Percentiles rank a stretch among this genome's conserved stretches.
Evolutionary conservation across 1,140 invertebrate species (phyloP).

Genomic region (Linepithema humile): DNA sequence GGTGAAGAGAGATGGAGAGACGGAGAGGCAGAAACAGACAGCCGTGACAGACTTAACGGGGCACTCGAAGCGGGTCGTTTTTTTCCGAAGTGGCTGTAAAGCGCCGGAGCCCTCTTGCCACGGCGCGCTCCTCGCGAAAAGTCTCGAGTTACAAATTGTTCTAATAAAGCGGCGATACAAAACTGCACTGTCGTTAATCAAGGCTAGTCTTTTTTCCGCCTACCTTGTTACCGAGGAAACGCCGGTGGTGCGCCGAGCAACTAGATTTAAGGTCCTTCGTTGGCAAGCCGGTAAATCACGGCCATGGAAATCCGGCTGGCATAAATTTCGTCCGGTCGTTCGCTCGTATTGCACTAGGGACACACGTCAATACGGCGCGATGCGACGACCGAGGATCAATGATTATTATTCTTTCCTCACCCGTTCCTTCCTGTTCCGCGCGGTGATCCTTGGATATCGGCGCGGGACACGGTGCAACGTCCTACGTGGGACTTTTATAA

Average conservation of each 20-base stretch:
- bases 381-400: not conserved
- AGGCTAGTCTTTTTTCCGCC: not conserved
- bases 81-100: slow-evolving; percentile 5
- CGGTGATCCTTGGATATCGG: too few species aligned
- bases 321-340: slow-evolving; percentile 44
- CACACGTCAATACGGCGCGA: not conserved
- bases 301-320: slow-evolving; percentile 17
- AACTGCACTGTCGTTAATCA: slow-evolving; percentile 63
- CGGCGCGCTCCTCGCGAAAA: not conserved
- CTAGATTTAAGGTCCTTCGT: slow-evolving; percentile 48
- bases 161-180: slow-evolving; percentile 41
- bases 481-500: too few species aligned
- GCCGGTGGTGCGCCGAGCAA: not conserved
- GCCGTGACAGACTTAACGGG: not conserved
- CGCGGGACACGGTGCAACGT: too few species aligned
- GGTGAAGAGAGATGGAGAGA: not conserved
- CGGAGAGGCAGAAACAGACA: not conserved
- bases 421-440: not conserved
- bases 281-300: slow-evolving; percentile 39
- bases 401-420: not conserved
- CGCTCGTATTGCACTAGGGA: not conserved
- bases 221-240: slow-evolving; percentile 3
- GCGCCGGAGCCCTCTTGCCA: not conserved
- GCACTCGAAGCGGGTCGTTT: not conserved
- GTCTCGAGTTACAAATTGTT: slow-evolving; percentile 59